Conservation (phyloP, 92 coral and sea anemone species). For the Muricea muricata region DNA sequence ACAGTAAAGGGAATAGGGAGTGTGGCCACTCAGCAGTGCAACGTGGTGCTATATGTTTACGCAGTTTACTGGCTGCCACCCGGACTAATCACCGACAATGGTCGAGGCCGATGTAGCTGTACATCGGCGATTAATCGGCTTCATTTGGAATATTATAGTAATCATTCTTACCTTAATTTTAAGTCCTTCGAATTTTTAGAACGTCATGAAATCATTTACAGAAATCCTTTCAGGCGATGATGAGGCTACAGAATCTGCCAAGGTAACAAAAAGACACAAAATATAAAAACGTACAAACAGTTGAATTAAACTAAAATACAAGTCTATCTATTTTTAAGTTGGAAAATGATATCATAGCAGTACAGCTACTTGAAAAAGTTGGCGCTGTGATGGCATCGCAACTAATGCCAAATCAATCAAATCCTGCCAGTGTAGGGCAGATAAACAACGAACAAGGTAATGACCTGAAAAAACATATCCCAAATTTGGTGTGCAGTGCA, state of each 20-base stretch:
- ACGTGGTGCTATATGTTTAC: too few relatives aligned
- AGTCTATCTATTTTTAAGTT: not conserved
- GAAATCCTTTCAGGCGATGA: not conserved
- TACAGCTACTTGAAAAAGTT: not conserved
- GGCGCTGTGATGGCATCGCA: not conserved
- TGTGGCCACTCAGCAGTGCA: too few relatives aligned
- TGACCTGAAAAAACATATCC: too few relatives aligned
- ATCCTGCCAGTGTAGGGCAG: conserved; percentile 11
- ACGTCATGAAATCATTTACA: not conserved
- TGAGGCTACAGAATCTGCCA: not conserved
- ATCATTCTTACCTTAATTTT: not conserved
- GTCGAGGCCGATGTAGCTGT: too few relatives aligned
- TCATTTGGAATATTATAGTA: too few relatives aligned
- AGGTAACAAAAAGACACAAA: not conserved
- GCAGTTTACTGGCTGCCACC: too few relatives aligned
- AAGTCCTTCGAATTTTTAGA: not conserved
- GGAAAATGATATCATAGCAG: not conserved
- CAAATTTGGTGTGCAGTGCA: not conserved
- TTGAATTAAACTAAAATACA: not conserved
- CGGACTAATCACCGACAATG: too few relatives aligned
- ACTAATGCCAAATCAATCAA: not conserved
- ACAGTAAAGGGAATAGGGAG: too few relatives aligned
- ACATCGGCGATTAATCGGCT: too few relatives aligned
- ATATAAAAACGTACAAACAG: too few relatives aligned
- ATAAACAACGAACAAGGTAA: conserved; percentile 11